Percentiles rank a stretch among this genome's conserved stretches.
Evolutionary conservation across 2,797 vertebrate species (phyloP).

Genomic region (Botia almorhae): DNA sequence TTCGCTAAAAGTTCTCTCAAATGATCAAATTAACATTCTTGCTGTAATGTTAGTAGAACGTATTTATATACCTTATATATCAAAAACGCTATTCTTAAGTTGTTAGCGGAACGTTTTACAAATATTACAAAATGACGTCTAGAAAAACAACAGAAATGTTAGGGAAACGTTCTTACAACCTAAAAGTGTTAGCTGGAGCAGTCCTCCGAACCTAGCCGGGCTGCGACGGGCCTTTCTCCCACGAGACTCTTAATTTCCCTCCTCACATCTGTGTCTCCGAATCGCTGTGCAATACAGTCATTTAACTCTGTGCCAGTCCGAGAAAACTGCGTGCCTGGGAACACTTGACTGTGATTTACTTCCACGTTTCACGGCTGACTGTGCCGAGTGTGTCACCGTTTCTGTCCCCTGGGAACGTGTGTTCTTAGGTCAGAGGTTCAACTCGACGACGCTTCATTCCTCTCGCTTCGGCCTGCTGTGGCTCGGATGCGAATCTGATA

Average conservation of each 20-base stretch:
- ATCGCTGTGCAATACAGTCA: background rate
- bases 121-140: too few relatives aligned
- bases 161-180: too few relatives aligned
- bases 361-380: slow-evolving; percentile 23
- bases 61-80: too few relatives aligned
- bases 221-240: background rate
- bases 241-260: slow-evolving; percentile 5
- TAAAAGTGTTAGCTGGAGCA: background rate
- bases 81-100: too few relatives aligned
- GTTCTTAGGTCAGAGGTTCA: slow-evolving; percentile 17
- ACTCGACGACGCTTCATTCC: slow-evolving; percentile 38
- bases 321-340: slow-evolving; percentile 6
- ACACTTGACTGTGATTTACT: background rate
- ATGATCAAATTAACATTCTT: too few relatives aligned
- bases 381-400: slow-evolving; percentile 30
- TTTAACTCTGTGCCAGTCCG: slow-evolving; percentile 15
- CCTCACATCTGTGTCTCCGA: slow-evolving; percentile 3
- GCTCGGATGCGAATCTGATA: slow-evolving; percentile 6
- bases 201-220: background rate
- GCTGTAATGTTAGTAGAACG: too few relatives aligned
- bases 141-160: too few relatives aligned
- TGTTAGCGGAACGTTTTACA: too few relatives aligned
- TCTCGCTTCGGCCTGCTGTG: slow-evolving; percentile 7
- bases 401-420: background rate
- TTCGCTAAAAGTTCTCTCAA: too few relatives aligned